phyloP scores from a whole-genome alignment of 2,113 vertebrate genomes.

The Psilopogon haemacephalus region DNA sequence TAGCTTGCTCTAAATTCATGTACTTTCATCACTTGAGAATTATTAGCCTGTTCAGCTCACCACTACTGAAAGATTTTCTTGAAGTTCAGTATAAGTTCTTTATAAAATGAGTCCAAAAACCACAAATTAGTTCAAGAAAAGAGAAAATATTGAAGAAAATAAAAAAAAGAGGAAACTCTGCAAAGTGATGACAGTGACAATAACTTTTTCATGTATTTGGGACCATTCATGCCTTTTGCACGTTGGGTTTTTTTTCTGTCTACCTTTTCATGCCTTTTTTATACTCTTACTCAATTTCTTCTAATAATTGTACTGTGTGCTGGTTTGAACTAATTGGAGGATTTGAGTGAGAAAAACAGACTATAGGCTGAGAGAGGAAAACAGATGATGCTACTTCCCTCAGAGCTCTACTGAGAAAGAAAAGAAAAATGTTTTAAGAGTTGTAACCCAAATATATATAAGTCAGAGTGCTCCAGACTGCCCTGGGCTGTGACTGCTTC shows the following conservation, averaged over 20 bases:
- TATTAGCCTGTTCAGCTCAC: neutral
- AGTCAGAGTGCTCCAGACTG: too few species aligned
- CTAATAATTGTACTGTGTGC: neutral
- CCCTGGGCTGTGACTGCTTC: too few species aligned
- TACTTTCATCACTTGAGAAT: neutral
- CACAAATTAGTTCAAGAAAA: neutral
- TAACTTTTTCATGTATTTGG: neutral
- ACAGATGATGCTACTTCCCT: too few species aligned
- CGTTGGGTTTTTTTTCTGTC: neutral
- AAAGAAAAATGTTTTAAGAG: too few species aligned
- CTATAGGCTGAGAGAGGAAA: too few species aligned
- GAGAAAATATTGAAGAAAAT: neutral
- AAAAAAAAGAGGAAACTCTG: neutral
- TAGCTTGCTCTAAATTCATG: neutral
- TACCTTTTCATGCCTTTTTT: neutral
- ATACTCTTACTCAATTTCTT: neutral
- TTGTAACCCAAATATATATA: too few species aligned
- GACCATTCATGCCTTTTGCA: fast-evolving
- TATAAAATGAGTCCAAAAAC: too few species aligned
- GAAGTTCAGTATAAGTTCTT: neutral
- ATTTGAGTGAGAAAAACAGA: too few species aligned
- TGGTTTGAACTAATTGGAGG: too few species aligned
- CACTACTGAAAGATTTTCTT: neutral
- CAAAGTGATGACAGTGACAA: neutral
- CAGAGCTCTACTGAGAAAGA: too few species aligned